Base-by-base conservation (phyloP, 2,888 invertebrate species). In the Syritta pipiens region DNA sequence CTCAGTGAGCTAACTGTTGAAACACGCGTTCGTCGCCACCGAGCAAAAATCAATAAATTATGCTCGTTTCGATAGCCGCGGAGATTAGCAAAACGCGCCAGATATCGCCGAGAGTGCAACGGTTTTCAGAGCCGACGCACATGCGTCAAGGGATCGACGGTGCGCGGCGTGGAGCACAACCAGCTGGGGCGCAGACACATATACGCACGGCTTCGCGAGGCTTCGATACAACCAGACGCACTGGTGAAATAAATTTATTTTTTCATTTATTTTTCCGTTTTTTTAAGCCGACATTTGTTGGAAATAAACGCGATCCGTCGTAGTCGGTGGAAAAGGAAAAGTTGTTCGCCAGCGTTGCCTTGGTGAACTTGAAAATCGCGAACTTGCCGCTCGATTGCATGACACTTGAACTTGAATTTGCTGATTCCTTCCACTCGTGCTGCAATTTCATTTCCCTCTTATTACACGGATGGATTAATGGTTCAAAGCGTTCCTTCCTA, bases 341-440 rank as follows among this genome's bases (percentile, higher is more conserved):
- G 75, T 74, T 65, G 57, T 67, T 68, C 37, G 51, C 10, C 48
- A 63, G 69, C 62, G 26, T 28, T 71, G 63, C 51, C 57, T 63
- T 19, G 51, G 30, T 77, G 63, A 77, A 71, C 76, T 77, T 77
- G 76, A 51, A 71, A 69, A 60, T 53, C 12, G 46, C 32, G 49
- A 69, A 63, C 69, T 69, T 63, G 49, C 22, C 40, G 28, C 40
- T 28, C 37, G 17, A 60, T 44, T 65, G 55, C 60, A 35, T 62
- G 63, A 53, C 37, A 51, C 63, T 71, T 77, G 76, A 71, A 77
- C 76, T 71, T 77, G 76, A 65, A 48, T 44, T 30, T 40, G 32
- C 63, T 32, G 42, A 46, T 60, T 40, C 19, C 22, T 9, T 9
- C 7, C 24, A 24, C 26, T 28, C 35, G 20, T 4, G 17, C 7